Base-by-base conservation (phyloP, 2,797 vertebrate species). In the Stomatorhinus walkeri region DNA sequence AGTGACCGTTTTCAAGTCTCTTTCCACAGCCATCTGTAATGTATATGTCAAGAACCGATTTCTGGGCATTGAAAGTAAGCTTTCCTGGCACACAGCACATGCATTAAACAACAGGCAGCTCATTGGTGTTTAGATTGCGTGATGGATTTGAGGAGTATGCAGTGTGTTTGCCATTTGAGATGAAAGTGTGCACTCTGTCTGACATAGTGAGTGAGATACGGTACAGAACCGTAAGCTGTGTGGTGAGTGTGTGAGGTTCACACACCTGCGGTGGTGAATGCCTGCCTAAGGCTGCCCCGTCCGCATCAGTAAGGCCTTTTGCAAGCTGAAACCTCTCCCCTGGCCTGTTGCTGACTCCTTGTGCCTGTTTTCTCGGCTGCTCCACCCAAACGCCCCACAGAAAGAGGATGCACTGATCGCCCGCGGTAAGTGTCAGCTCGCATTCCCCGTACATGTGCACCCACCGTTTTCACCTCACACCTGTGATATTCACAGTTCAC, bases 381-480 rank as follows among this genome's bases (percentile, higher is more conserved):
- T 89, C 95, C 91, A 94, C 89, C 91, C 93, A 22, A 93, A 88
- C 92, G 93, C 92, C 92, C 90, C 94, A 93, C 95, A 96, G 96
- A 96, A 94, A 93, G 95, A 95, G 94, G 92, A 95, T 88, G 43
- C 32, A 89, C 84, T 94, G 90, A 91, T 95, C 90, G 90, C 93
- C 91, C 87, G 87, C 83, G 96, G 96, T 96, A 96, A 96, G 96
- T 96, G 95, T 96, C 91, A 76, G 87, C 91, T 51, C 89, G 87
- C 90, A 89, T 19, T 90, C 85, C 86, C 76, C 87, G 32, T 79
- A 81, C 72, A 43, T 87, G 46, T 64, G 49, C 76, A 52, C 76
- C 88, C 2, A 40, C 76, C 19, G 0, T 43, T 46, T 24, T 85
- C 7, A 12, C 32, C n/a, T 24, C 22, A 16, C 48, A 85, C 46